Base-by-base conservation (phyloP, 2,888 invertebrate genomes). In the Callyntrura guangdongensis region DNA sequence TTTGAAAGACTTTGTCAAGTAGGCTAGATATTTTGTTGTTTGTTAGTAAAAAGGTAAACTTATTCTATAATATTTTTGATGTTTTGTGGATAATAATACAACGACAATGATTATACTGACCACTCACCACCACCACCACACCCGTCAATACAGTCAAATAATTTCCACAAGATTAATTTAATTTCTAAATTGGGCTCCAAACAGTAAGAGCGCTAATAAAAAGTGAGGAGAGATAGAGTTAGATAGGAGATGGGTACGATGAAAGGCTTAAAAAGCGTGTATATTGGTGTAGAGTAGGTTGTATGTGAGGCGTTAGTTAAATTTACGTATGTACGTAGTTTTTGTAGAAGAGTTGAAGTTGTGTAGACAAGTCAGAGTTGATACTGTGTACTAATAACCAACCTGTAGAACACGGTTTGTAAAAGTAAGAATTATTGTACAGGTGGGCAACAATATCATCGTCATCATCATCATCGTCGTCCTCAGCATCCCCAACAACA, bases 391-490 rank as follows among this genome's bases (percentile, higher is more conserved):
- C 90, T 90, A 90, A 90, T 90, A 90, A 69, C 86, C 86, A 86
- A 90, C 90, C 86, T 90, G 86, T 85, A 90, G 90, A 86, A 90
- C 90, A 90, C 86, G 90, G 90, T 82, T 86, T 90, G 90, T 72
- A 86, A 82, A 89, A 88, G 59, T 72, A 90, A 79, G 86, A 85
- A 86, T 85, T 77, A 90, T 90, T 86, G 90, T 90, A 90, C 90
- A 90, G 90, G 90, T 90, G 90, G 90, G 90, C 90, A 90, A 72
- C 90, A 90, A 27, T 79, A 90, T 85, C 85, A 84, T 82, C 88
- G 64, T 83, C 86, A 86, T 59, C 45, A 64, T 83, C 67, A 49
- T 67, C 83, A 64, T 12, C 83, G 67, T 56, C 79, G 47, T 49
- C 79, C 74, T 20, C 67, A 89, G 20, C 64, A 22, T 49, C 83